These are phyloP conservation scores for Chelidonichthys spinosus DNA, from an alignment of 2,797 vertebrate genomes.

Conservation along the genomic window DNA sequence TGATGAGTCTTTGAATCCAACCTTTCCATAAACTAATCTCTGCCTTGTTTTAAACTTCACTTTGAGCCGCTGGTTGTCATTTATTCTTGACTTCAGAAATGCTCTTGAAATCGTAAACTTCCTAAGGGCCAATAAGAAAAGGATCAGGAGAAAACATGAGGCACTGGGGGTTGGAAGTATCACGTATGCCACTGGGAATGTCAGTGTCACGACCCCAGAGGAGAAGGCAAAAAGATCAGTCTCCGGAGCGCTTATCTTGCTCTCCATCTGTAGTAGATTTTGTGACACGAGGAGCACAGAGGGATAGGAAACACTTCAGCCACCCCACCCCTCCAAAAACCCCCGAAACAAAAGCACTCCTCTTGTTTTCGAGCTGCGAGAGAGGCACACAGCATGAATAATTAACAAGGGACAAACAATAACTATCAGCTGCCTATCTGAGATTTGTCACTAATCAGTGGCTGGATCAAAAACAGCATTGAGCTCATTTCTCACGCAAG, in stretches of 20 bases:
- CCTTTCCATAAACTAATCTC: constrained; percentile 27
- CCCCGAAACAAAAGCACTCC: constrained; percentile 68
- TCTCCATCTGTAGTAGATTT: constrained; percentile 84
- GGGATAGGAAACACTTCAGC: constrained; percentile 77
- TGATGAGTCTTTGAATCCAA: constrained; percentile 14
- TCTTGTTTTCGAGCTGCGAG: constrained; percentile 66
- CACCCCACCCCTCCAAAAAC: constrained; percentile 32
- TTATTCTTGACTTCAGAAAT: constrained; percentile 43
- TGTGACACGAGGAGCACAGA: constrained; percentile 77
- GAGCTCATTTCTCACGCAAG: constrained; percentile 16
- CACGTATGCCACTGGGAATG: constrained; percentile 82
- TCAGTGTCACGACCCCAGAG: constrained; percentile 83
- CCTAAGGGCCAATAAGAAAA: constrained; percentile 46
- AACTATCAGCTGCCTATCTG: constrained; percentile 57
- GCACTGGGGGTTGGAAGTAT: constrained; percentile 68
- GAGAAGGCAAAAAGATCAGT: constrained; percentile 77
- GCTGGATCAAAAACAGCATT: constrained; percentile 43
- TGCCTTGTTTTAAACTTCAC: constrained; percentile 34
- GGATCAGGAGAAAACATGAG: constrained; percentile 58
- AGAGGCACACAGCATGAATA: constrained; percentile 69
- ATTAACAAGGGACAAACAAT: constrained; percentile 74
- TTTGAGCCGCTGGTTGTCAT: constrained; percentile 5
- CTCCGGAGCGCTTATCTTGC: constrained; percentile 77
- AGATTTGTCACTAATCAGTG: constrained; percentile 54
- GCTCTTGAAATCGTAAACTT: constrained; percentile 44